Evolutionary conservation across 2,888 invertebrate genomes (phyloP), one percentile per base, ranked within the genome.

Genomic region (Pseudococcus longispinus): DNA sequence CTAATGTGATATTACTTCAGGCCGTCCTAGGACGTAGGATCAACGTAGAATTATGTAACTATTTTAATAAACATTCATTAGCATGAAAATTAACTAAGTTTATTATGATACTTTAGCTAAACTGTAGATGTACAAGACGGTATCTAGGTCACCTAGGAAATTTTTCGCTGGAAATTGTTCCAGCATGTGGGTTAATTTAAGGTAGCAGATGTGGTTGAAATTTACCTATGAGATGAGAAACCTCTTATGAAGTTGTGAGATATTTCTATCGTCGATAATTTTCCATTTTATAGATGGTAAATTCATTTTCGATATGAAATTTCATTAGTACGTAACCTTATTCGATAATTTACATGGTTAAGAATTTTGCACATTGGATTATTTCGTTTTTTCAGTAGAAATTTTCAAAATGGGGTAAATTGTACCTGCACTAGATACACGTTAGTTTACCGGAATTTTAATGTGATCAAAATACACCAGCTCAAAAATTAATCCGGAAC

Each of bases 21-120:
- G 65, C 65, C 13, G 26, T 65, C 65, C 26, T 65, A 26, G 23
- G 26, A 23, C 37, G 37, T 37, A 37, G 37, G 37, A 37, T 11
- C 65, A 9, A 26, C 65, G 65, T 13, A 65, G 13, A 9, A 65
- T 65, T 65, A 65, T 65, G 65, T 65, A 65, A 65, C 65, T 65
- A 65, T 65, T 65, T 26, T 26, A 65, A 65, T 51, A 65, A 65
- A 65, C 26, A 65, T 65, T 65, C 65, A 65, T 65, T 65, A 65
- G 65, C 65, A 26, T 65, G 65, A 65, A 26, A 65, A 65, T 65
- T 65, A 65, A 65, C 65, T 65, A n/a, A 51, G 51, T n/a, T 51
- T 51, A 51, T 51, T 51, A 65, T 26, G 26, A 65, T 26, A 65
- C 65, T 26, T 65, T 65, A 65, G 9, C 65, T 26, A 65, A 65